phyloP scores from a whole-genome alignment of 2,797 vertebrate genomes.

The Lutjanus argentimaculatus region DNA sequence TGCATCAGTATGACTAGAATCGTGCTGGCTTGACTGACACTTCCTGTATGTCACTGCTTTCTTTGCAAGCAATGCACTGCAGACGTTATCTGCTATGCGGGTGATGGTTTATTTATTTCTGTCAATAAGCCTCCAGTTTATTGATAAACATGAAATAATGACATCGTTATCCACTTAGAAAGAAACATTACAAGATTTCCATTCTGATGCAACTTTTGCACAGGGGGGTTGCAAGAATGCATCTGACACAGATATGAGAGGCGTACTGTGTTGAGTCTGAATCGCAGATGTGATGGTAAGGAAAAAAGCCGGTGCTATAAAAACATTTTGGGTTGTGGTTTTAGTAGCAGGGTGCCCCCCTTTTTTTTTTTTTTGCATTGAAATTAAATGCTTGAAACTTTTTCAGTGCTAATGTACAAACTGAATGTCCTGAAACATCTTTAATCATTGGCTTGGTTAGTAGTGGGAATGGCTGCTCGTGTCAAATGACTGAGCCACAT shows the following conservation, averaged over 20 bases:
- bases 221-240: neutral
- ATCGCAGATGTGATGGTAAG: neutral
- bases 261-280: neutral
- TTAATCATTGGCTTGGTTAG: neutral
- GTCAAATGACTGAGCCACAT: neutral
- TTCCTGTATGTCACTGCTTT: neutral
- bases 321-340: neutral
- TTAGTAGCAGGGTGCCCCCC: neutral
- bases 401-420: neutral
- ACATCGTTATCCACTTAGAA: constrained; percentile 4
- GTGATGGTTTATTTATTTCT: constrained; percentile 6
- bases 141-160: constrained; percentile 20
- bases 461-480: neutral
- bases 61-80: neutral
- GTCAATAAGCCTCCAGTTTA: constrained; percentile 1
- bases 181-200: constrained; percentile 14
- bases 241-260: constrained; percentile 20
- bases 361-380: neutral
- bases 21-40: neutral
- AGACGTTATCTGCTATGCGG: neutral
- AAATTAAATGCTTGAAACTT: neutral
- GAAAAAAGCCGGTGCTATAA: neutral
- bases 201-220: constrained; percentile 57
- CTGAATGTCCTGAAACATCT: neutral
- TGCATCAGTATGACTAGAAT: neutral